Percentiles rank a stretch among this genome's conserved stretches.
phyloP scores from a whole-genome alignment of 2,888 invertebrate species.

The Ametastegia equiseti region DNA sequence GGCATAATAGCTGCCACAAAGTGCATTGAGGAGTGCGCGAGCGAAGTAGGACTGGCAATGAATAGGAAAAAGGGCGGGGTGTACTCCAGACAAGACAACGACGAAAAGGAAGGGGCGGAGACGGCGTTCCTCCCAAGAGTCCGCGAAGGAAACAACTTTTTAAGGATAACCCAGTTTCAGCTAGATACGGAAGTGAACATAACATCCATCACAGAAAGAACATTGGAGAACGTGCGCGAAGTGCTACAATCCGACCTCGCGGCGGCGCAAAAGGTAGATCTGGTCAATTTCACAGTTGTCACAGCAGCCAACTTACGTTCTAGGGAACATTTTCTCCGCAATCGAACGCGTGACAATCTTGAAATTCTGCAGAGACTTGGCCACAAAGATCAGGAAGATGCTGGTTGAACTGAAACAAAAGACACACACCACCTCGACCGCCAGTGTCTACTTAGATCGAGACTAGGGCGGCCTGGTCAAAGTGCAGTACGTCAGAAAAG shows the following conservation, averaged over 20 bases:
- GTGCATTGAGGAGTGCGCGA: conserved; percentile 14
- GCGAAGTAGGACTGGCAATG: conserved; percentile 43
- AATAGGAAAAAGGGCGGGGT: conserved; percentile 44
- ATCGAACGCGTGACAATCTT: not conserved
- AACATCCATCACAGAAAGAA: not conserved
- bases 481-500: not conserved
- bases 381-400: not conserved
- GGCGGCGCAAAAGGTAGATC: no score
- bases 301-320: not conserved
- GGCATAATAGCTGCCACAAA: not conserved
- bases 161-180: not conserved
- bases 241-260: no score
- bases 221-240: not conserved
- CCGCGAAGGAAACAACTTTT: conserved; percentile 1
- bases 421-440: not conserved
- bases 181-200: conserved; percentile 20
- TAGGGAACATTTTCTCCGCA: conserved; percentile 50
- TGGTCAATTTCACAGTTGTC: no score
- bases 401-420: not conserved
- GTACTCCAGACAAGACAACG: not conserved
- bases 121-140: conserved; percentile 12
- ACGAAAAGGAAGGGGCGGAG: not conserved
- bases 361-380: not conserved
- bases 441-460: not conserved
- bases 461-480: not conserved